A percentile compares a stretch with the other conserved stretches of the same genome.
phyloP scores from a whole-genome alignment of 2,888 invertebrate species.

The Galerucella calmariensis region DNA sequence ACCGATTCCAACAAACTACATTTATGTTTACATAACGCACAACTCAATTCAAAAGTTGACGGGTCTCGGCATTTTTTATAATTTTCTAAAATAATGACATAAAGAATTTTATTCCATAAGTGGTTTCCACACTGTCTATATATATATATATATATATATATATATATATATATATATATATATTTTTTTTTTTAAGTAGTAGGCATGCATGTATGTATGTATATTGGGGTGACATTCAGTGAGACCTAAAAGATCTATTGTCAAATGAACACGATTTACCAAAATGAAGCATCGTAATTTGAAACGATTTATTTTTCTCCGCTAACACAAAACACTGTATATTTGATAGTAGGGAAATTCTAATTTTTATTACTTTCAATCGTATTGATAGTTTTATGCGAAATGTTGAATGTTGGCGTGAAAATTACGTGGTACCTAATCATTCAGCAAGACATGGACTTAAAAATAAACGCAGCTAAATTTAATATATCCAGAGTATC shows the following conservation, averaged over 20 bases:
- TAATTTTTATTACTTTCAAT: not conserved
- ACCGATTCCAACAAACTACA: too few species aligned
- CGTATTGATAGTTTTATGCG: constrained; percentile 8
- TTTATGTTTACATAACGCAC: too few species aligned
- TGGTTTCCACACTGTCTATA: too few species aligned
- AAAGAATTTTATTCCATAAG: too few species aligned
- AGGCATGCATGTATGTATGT: too few species aligned
- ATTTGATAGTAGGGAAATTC: not conserved
- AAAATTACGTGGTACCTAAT: constrained; percentile 17
- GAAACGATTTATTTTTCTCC: not conserved
- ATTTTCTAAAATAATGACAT: too few species aligned
- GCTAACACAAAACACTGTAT: not conserved
- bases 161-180: too few species aligned
- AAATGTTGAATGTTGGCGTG: not conserved
- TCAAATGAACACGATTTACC: not conserved
- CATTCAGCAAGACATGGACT: constrained; percentile 10
- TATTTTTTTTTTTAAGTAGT: too few species aligned
- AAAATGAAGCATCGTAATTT: not conserved
- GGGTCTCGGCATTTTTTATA: too few species aligned
- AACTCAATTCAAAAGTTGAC: too few species aligned
- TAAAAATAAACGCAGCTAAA: constrained; percentile 26
- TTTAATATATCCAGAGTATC: constrained; percentile 18
- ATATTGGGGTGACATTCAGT: too few species aligned
- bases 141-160: too few species aligned
- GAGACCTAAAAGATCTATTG: not conserved